Percentiles rank a stretch among this genome's conserved stretches.
Conservation (phyloP, 2,113 vertebrate species). For the Aegithalos caudatus region DNA sequence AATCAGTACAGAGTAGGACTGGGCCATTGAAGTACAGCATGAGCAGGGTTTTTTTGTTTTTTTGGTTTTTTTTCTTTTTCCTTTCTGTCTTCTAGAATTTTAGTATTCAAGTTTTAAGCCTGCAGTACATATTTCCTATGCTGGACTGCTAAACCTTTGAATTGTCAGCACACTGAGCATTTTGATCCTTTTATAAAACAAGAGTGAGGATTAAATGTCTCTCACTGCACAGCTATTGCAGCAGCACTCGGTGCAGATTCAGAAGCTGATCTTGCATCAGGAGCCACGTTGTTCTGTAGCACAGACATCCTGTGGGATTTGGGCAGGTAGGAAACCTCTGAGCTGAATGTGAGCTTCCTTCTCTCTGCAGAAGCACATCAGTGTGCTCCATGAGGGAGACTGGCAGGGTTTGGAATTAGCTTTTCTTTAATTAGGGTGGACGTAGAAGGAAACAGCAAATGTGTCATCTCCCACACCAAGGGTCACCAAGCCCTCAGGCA, state of each 20-base stretch:
- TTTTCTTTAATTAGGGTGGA: neutral
- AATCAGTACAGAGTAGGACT: neutral
- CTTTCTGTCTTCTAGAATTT: neutral
- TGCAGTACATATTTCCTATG: neutral
- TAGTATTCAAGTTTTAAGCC: neutral
- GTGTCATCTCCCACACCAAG: neutral
- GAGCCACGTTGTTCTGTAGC: neutral
- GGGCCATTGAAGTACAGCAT: neutral
- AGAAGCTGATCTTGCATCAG: neutral
- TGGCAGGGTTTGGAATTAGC: neutral
- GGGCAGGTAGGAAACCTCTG: neutral
- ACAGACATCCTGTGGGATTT: neutral
- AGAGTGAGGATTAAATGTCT: neutral
- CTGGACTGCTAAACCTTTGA: neutral
- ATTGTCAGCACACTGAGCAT: neutral
- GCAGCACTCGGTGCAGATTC: neutral
- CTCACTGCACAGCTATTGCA: neutral
- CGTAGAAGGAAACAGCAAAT: neutral
- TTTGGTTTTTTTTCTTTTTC: neutral
- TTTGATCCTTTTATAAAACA: neutral
- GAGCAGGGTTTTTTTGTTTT: fast-evolving
- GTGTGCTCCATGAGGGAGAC: neutral
- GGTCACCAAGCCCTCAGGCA: neutral
- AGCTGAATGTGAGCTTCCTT: neutral
- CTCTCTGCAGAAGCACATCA: neutral